Base-by-base conservation (phyloP, 92 coral and sea anemone species). In the Isaurus tuberculatus region DNA sequence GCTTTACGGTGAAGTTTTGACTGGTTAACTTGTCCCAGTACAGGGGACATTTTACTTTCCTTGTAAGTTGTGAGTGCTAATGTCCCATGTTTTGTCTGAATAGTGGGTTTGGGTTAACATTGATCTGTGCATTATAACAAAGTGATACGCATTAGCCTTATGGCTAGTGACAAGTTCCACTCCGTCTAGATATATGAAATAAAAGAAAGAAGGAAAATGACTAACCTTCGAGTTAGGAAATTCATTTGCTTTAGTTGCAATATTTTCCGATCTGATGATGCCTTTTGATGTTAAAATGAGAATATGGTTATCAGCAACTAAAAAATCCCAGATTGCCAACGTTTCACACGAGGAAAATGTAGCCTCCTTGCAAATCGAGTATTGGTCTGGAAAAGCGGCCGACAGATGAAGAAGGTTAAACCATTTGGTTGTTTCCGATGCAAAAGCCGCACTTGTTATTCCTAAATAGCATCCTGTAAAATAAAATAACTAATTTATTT, bases 251-350 rank as follows among this genome's bases (percentile, higher is more conserved):
- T 61, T 55, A 8, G 86, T 79, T 5, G 73, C 70, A 65, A 93
- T 74, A n/a, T 88, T 75, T 58, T 87, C 87, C 3, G 97, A 93
- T 46, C 87, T 88, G 16, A 92, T 72, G 68, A 94, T 57, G 46
- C 99, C 99, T 53, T 87, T 87, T 4, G 96, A 87, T 29, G 99
- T 96, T 70, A 94, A 89, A 70, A 94, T 32, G 10, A 96, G 79
- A 75, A 96, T 84, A 60, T 88, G 80, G 82, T 83, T 85, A 46
- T 90, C 82, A 32, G 93, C 55, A 22, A 96, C 86, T 23, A 90
- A 40, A 3, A 94, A 80, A 73, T 96, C 99, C 82, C 91, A 66
- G 61, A 96, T 79, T 25, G 91, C 86, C 28, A 93, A 30, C 23
- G 72, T 73, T 66, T 86, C 84, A 73, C 98, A 95, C 25, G 70